Evolutionary conservation across 2,797 vertebrate genomes (phyloP).

Genomic region (Anguilla marmorata): DNA sequence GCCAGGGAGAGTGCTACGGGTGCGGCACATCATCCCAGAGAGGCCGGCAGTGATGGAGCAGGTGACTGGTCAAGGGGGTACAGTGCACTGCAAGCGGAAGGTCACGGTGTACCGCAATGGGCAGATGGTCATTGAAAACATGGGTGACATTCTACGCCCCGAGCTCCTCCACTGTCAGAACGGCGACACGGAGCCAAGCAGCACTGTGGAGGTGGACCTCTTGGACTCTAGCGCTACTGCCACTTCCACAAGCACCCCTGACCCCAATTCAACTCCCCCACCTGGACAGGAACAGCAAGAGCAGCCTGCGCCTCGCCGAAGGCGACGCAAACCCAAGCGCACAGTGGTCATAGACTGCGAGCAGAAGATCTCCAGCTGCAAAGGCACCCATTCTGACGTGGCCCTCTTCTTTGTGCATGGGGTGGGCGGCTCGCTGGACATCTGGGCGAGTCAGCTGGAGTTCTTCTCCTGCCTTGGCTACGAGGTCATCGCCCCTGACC

Average conservation of each 20-base stretch:
- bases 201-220: constrained; percentile 83
- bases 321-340: constrained; percentile 83
- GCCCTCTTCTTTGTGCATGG: constrained; percentile 95
- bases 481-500: constrained; percentile 90
- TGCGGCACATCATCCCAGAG: constrained; percentile 78
- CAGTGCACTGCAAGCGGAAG: constrained; percentile 88
- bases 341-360: constrained; percentile 86
- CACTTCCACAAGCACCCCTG: constrained; percentile 57
- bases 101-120: constrained; percentile 94
- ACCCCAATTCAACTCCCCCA: constrained; percentile 56
- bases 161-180: constrained; percentile 87
- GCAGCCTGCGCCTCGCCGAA: constrained; percentile 72
- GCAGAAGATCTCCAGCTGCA: constrained; percentile 89
- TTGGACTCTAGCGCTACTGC: constrained; percentile 72
- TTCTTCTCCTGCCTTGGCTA: constrained; percentile 92
- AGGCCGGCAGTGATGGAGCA: constrained; percentile 50
- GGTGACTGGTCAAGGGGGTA: constrained; percentile 55
- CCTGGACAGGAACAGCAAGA: constrained; percentile 60
- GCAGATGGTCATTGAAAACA: constrained; percentile 92
- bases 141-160: constrained; percentile 81
- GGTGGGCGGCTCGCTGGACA: constrained; percentile 91
- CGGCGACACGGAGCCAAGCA: constrained; percentile 75
- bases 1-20: constrained; percentile 85
- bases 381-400: constrained; percentile 86
- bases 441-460: constrained; percentile 95